Evolutionary conservation across 1,140 invertebrate genomes (phyloP), one percentile per base, ranked within the genome.

Genomic region (Triops cancriformis): DNA sequence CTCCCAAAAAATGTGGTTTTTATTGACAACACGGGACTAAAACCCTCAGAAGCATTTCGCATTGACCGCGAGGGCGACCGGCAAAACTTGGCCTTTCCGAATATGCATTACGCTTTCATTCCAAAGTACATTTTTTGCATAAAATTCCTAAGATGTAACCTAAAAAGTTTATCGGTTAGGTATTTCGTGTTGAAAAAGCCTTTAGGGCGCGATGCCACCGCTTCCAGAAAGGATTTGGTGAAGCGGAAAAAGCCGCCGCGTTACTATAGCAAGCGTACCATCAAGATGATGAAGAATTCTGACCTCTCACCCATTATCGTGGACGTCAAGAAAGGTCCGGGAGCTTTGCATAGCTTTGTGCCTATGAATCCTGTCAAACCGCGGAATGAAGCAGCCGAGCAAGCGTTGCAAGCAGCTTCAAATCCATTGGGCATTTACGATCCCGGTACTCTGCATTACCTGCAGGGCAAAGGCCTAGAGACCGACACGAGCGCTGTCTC

Each of bases 361-460:
- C 51, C 51, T 23, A 64, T 64, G 51, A 64, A 64, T 64, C 51
- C 51, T 14, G 51, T 64, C 51, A 64, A 64, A 64, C 51, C 51
- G 51, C 51, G 51, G 51, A 64, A 64, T 26, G 41, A 18, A 42
- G 42, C 9, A n/a, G 42, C n/a, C 9, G 31, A 42, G 11, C 37
- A 76, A 45, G 26, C 26, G 31, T 26, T 27, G 14, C 7, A 18
- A 27, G 28, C 6, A 28, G 75, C 43, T 28, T 41, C 28, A 74
- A 76, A 76, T 64, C 75, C 75, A 26, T 76, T 76, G n/a, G 43
- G 75, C 23, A 76, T 76, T 51, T 76, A 76, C 41, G 75, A 76
- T 76, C 28, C 75, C 7, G 64, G 42, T 10, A 76, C 75, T 51
- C 26, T 45, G 14, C 28, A 23, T 43, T 76, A 76, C 42, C 27